Percentiles rank a stretch among this genome's conserved stretches.
phyloP scores from a whole-genome alignment of 2,888 invertebrate genomes.

The Coelinius sp. region DNA sequence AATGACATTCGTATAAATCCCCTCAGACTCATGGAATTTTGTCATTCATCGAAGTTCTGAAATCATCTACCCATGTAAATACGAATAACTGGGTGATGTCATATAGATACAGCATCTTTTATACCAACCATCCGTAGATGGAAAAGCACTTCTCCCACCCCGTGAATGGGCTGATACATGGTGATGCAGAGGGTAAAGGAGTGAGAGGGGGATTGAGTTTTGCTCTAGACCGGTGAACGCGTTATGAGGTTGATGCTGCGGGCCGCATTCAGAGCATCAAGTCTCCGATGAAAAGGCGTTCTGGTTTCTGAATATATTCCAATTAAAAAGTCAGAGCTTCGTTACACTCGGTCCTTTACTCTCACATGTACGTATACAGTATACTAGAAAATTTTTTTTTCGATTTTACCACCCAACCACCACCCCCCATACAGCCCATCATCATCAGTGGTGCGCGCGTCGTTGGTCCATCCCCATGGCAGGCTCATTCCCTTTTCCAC shows the following conservation, averaged over 20 bases:
- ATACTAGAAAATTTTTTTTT: slow-evolving; percentile 35
- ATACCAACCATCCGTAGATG: background rate
- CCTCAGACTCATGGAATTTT: background rate
- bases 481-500: slow-evolving; percentile 34
- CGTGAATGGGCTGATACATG: background rate
- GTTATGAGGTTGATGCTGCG: slow-evolving; percentile 61
- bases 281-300: slow-evolving; percentile 69
- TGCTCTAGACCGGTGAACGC: slow-evolving; percentile 55
- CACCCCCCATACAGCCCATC: slow-evolving; percentile 40
- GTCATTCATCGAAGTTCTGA: background rate
- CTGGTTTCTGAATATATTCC: slow-evolving; percentile 70
- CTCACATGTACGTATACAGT: slow-evolving; percentile 47
- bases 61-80: slow-evolving; percentile 6
- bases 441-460: slow-evolving; percentile 7
- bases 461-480: slow-evolving; percentile 16
- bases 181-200: slow-evolving; percentile 3
- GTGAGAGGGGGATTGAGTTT: background rate
- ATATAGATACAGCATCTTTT: slow-evolving; percentile 1
- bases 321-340: slow-evolving; percentile 71
- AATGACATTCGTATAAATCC: background rate
- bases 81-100: slow-evolving; percentile 7
- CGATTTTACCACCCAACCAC: slow-evolving; percentile 5
- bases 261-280: slow-evolving; percentile 66
- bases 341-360: slow-evolving; percentile 66
- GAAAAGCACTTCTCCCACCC: background rate